phyloP scores from a whole-genome alignment of 2,888 invertebrate species.

The Endotricha flammealis region DNA sequence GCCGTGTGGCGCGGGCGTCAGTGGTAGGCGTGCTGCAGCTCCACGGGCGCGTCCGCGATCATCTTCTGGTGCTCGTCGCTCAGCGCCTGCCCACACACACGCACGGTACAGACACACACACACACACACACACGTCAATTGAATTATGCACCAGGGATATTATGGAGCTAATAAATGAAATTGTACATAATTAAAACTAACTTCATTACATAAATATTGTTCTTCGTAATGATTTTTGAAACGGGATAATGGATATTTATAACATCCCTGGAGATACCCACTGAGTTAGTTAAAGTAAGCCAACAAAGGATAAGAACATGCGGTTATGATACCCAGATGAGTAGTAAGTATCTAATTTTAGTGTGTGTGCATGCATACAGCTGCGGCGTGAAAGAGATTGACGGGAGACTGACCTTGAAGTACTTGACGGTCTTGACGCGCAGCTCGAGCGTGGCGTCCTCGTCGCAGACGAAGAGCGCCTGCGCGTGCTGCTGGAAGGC shows the following conservation, averaged over 20 bases:
- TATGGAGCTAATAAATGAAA: too few relatives aligned
- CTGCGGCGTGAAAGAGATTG: too few relatives aligned
- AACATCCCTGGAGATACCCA: too few relatives aligned
- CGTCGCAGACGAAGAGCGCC: conserved; percentile 96
- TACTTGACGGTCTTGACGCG: conserved; percentile 99
- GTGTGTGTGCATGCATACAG: too few relatives aligned
- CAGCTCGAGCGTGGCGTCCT: conserved; percentile 97
- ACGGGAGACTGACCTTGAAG: conserved; percentile 86
- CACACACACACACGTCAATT: background rate
- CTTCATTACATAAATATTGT: too few relatives aligned
- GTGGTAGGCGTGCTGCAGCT: conserved; percentile 57
- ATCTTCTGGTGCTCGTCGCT: conserved; percentile 91
- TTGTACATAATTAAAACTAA: too few relatives aligned
- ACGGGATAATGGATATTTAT: too few relatives aligned
- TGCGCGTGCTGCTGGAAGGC: conserved; percentile 98
- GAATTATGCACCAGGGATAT: background rate
- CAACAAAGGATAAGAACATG: too few relatives aligned
- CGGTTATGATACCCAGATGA: too few relatives aligned
- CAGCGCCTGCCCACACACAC: conserved; percentile 81
- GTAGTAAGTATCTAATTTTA: too few relatives aligned
- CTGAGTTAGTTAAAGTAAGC: too few relatives aligned
- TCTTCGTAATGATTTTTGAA: too few relatives aligned
- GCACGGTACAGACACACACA: conserved; percentile 33
- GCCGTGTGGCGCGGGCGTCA: conserved; percentile 26
- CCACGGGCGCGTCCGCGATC: conserved; percentile 74